Evolutionary conservation across 2,113 vertebrate species (phyloP).

Genomic region (Ictalurus furcatus): DNA sequence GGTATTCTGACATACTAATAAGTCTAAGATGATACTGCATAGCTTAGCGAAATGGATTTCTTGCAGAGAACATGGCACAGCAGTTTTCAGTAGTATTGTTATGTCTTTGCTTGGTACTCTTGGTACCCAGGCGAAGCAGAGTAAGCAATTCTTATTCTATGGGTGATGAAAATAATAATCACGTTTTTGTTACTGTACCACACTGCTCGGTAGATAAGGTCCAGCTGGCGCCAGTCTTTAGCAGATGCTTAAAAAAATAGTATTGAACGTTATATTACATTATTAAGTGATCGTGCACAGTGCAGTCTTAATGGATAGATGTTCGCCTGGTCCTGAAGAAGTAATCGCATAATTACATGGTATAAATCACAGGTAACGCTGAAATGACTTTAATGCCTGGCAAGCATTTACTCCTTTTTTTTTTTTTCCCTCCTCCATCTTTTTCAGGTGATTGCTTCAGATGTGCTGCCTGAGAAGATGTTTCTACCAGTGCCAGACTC

Average conservation of each 20-base stretch:
- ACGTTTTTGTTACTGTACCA: conserved; percentile 9
- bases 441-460: conserved; percentile 82
- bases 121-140: background rate
- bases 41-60: background rate
- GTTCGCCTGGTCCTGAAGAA: background rate
- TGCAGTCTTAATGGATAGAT: conserved; percentile 6
- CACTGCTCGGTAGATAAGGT: background rate
- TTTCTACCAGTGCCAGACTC: conserved; percentile 77
- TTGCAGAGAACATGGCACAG: background rate
- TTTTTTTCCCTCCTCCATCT: conserved; percentile 23
- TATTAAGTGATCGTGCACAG: background rate
- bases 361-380: conserved; percentile 38
- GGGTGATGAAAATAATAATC: background rate
- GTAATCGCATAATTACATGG: conserved; percentile 28
- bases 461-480: conserved; percentile 87
- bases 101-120: background rate
- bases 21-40: background rate
- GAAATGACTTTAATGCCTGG: conserved; percentile 37
- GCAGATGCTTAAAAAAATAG: background rate
- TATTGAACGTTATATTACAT: background rate
- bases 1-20: background rate
- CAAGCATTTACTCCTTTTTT: background rate
- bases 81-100: conserved; percentile 5
- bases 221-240: background rate
- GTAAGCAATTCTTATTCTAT: background rate